Evolutionary conservation across 2,888 invertebrate genomes (phyloP), one percentile per base, ranked within the genome.

Genomic region (Scaptomyza flava): DNA sequence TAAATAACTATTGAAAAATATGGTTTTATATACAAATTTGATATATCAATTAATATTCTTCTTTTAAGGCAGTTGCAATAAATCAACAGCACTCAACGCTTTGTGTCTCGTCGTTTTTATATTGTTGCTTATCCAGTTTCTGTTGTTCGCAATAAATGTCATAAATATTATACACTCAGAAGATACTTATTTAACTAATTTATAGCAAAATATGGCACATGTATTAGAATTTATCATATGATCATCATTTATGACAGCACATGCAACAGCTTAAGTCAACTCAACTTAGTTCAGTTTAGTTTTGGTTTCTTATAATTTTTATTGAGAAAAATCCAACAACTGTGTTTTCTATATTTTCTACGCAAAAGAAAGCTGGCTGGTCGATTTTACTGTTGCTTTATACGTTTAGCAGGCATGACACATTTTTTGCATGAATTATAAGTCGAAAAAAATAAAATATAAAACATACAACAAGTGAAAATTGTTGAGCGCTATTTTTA

Each of bases 401-500:
- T 60, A 50, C 58, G 53, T 50, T 79, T 65, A 64, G 76, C 78
- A 69, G 81, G 75, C 81, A 81, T 81, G 81, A 81, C 81, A 81
- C 81, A 81, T 80, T 78, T 84, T 77, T 65, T 75, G 71, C 65
- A 65, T 77, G 69, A 69, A 62, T 73, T 72, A 68, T 79, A 74
- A 23, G 43, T 61, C 23, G 67, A 68, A 50, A 53, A 59, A 58
- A 58, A 12, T 6, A 20, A 50, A 1, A 34, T 6, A 11, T 17
- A 23, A 20, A 57, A 50, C 36, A 60, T 17, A 46, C 64, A 58
- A 60, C 56, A 71, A 68, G 31, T 56, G 47, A 68, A 61, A 73
- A 73, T 58, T 66, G 72, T 62, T 62, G 77, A 51, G 62, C 57
- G 73, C 83, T 89, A 82, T 89, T 84, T 89, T 72, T 89, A 87